A percentile compares a stretch with the other conserved stretches of the same genome.
These are phyloP conservation scores for Thripadectes ignobilis DNA, from an alignment of 2,797 vertebrate genomes.

Conservation along the genomic window DNA sequence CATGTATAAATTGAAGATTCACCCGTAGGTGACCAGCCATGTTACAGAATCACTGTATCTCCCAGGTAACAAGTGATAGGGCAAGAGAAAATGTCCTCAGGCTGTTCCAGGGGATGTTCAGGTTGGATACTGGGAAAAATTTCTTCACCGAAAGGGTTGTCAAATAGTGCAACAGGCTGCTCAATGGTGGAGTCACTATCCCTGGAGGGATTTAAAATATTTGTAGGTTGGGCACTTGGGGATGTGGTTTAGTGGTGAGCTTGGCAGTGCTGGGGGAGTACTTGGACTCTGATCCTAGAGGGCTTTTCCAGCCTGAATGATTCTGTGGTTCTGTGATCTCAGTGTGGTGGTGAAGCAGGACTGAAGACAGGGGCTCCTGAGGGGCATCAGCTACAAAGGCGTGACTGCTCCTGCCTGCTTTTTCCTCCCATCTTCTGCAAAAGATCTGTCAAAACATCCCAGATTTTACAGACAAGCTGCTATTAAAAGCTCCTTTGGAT, in stretches of 20 bases:
- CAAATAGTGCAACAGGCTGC: not conserved
- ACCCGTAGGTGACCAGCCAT: accelerated
- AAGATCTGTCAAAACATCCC: not conserved
- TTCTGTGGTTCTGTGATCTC: not conserved
- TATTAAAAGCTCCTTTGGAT: not conserved
- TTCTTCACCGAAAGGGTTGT: not conserved
- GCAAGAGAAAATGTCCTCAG: not conserved
- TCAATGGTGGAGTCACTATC: not conserved
- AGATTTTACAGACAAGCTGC: not conserved
- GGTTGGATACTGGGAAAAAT: not conserved
- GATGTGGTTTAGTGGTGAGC: not conserved
- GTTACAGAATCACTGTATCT: not conserved
- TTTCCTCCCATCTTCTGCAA: not conserved
- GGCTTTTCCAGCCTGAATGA: not conserved
- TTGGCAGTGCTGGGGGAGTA: not conserved
- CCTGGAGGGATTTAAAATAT: not conserved
- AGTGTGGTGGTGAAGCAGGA: not conserved
- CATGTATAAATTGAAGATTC: not conserved
- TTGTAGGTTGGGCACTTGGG: not conserved
- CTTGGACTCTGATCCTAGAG: not conserved
- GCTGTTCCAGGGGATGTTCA: not conserved
- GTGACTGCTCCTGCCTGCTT: not conserved
- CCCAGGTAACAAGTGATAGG: not conserved
- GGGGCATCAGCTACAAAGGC: accelerated
- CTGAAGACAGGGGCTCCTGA: not conserved